Evolutionary conservation across 2,797 vertebrate species (phyloP), one percentile per base, ranked within the genome.

Genomic region (Amniataba percoides): DNA sequence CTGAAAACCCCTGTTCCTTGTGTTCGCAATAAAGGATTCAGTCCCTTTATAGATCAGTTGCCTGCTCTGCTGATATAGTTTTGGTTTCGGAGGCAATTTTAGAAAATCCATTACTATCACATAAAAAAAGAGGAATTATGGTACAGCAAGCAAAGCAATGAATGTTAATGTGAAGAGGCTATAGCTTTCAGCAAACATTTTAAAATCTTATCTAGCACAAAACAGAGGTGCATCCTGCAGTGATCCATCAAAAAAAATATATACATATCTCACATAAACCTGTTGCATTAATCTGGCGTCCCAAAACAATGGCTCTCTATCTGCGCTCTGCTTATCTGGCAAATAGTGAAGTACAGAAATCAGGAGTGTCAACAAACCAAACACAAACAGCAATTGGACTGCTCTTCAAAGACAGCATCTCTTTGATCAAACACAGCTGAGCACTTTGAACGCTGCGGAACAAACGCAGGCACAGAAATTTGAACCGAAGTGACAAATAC

Each of bases 341-440:
- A 89, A 87, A 89, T 67, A 79, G 77, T 36, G 59, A 75, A 85
- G 75, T 71, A 68, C 62, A 86, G 68, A 75, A 87, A 88, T 87
- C 83, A 73, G 77, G 56, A 84, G 79, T 75, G 80, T 89, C 85
- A 86, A 90, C 83, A 90, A 60, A 78, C 69, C 73, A 48, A 75
- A 84, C 83, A 80, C 69, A 84, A 87, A 63, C 63, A 76, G 72
- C 57, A 67, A 73, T 60, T 84, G 80, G 86, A 58, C 61, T 4
- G 64, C 73, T 86, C 78, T 88, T 90, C 87, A 91, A 91, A 92
- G 84, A 85, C 86, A 16, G 57, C 68, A 81, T 87, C 85, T 71
- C 81, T 89, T 71, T 91, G 86, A 91, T 92, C 81, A 84, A 78
- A 88, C 86, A 77, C 64, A 69, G 70, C 66, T 25, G 21, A 85